phyloP scores from a whole-genome alignment of 2,113 vertebrate species.

The Peucedramus taeniatus region DNA sequence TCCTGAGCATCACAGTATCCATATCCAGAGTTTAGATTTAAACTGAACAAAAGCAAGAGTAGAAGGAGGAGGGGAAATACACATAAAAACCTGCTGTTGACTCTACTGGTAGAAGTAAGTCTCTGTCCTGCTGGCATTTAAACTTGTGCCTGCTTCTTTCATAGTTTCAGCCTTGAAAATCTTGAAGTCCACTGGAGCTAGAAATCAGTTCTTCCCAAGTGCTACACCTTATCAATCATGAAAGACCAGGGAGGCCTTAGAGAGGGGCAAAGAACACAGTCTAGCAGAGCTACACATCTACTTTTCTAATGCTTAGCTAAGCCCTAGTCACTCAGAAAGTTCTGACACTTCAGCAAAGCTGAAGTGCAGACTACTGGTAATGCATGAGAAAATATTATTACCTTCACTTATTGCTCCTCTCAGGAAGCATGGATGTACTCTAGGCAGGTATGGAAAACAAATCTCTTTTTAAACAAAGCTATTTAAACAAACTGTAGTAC shows the following conservation, averaged over 20 bases:
- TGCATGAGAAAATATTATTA: not conserved
- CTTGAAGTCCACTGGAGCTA: not conserved
- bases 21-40: not conserved
- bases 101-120: not conserved
- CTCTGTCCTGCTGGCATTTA: not conserved
- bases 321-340: not conserved
- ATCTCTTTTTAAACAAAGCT: not conserved
- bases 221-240: not conserved
- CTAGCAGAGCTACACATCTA: not conserved
- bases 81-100: not conserved
- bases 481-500: not conserved
- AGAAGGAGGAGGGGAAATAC: not conserved
- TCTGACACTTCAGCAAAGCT: not conserved
- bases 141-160: not conserved
- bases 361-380: not conserved
- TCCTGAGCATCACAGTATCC: not conserved
- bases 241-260: not conserved
- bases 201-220: not conserved
- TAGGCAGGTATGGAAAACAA: not conserved
- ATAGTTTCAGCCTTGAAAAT: not conserved
- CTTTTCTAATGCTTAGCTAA: not conserved
- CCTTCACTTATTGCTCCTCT: not conserved
- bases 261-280: not conserved
- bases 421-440: not conserved
- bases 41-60: not conserved